Base-by-base conservation (phyloP, 2,113 vertebrate genomes). In the Mastomys natalensis region DNA sequence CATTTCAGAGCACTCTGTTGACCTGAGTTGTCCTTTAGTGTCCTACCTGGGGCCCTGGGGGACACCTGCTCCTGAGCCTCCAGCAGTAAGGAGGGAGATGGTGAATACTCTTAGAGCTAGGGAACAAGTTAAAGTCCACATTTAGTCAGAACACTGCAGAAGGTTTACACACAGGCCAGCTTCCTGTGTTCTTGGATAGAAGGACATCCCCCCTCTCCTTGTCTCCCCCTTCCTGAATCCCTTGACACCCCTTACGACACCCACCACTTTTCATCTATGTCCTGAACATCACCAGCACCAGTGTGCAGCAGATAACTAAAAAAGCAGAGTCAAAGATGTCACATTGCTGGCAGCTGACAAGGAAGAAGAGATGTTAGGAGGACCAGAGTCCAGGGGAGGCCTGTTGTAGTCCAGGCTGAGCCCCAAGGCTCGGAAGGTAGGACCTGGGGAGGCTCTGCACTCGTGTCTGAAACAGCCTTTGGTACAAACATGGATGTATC, bases 261-360 rank as follows among this genome's bases (percentile, higher is more conserved):
- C 73, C 80, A 96, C 91, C 55, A n/a, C 68, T 90, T 93, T 85
- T 93, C 95, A 82, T 85, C 88, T 92, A 74, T 91, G 90, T 93
- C 58, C 80, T 51, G 90, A 84, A 88, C 66, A 88, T 96, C 85
- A 72, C 17, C 62, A 89, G 80, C 95, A 91, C 97, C 64, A 92
- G 45, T 76, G 93, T 85, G 85, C 90, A 77, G 76, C 77, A 86
- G 87, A 87, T 93, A 66, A 87, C 89, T 87, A 5, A 73, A 96
- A 90, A 92, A 94, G 84, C 93, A 86, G 92, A 95, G 74, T 92
- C 78, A 85, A 37, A 84, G 84, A 95, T 88, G 87, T 68, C 95
- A 81, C 4, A 0, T 29, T 85, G 80, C 93, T 90, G 84, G 76
- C 78, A 68, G 48, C 70, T 89, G 55, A n/a, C 62, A 26, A 13